Conservation (phyloP, 2,888 invertebrate species). For the Disparrhopalites patrizii region DNA sequence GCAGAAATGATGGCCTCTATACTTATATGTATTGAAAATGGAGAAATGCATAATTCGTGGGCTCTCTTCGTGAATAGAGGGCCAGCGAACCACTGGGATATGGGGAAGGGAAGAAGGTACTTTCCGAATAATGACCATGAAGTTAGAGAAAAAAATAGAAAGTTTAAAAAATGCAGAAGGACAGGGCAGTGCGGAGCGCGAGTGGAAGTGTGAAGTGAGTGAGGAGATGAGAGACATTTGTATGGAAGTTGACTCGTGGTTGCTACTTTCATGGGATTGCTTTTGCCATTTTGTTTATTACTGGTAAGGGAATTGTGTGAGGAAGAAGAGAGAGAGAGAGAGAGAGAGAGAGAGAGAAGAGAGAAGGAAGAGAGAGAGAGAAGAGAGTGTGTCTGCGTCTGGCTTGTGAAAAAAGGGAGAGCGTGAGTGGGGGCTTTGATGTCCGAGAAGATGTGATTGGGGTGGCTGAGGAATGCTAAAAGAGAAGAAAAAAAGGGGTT, state of each 20-base stretch:
- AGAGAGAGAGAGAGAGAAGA: neutral
- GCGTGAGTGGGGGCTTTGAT: conserved; percentile 13
- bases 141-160: conserved; percentile 6
- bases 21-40: too few species aligned
- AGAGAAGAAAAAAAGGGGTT: neutral
- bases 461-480: conserved; percentile 9
- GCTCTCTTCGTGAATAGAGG: too few species aligned
- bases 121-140: too few species aligned
- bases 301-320: conserved; percentile 23
- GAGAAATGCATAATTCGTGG: too few species aligned
- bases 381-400: too few species aligned
- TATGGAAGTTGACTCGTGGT: too few species aligned
- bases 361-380: neutral
- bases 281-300: conserved; percentile 27
- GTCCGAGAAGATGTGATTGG: conserved; percentile 21
- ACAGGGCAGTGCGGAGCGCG: conserved; percentile 11
- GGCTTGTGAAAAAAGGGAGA: too few species aligned
- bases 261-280: conserved; percentile 18
- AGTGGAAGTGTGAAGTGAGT: conserved; percentile 12
- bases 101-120: too few species aligned
- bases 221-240: neutral
- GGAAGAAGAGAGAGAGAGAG: neutral
- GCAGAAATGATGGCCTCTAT: too few species aligned
- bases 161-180: conserved; percentile 24
- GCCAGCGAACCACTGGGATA: too few species aligned